Evolutionary conservation across 2,797 vertebrate species (phyloP), one percentile per base, ranked within the genome.

Genomic region (Enteromius viviparus): DNA sequence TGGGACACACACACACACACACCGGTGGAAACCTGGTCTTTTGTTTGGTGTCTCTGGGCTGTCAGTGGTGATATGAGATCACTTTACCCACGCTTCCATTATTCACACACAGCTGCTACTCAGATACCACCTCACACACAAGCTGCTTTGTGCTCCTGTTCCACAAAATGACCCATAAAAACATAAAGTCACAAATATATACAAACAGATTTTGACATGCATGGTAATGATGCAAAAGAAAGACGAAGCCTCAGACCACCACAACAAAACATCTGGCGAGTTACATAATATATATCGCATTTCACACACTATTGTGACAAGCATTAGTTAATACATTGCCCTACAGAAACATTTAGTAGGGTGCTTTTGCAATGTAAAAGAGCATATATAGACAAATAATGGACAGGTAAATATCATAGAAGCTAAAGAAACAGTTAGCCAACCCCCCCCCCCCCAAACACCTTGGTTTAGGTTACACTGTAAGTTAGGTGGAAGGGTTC

Each of bases 91-190:
- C 37, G 78, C 70, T 83, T 95, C 81, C 91, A 95, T 95, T 95
- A 95, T 95, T 95, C 89, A 95, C 90, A 88, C 89, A 87, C 92
- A 93, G 92, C 91, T 93, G 92, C 89, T 88, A 87, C 78, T 70
- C 78, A 23, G 81, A 86, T 85, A 78, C 78, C 60, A 51, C 69
- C 81, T 19, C 76, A 21, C 74, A 42, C 19, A 62, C 76, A 76
- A 70, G 58, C 78, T 37, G 72, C 55, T 26, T 78, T 75, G 90
- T 42, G 29, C 19, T 45, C 55, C 68, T 47, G 40, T 32, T 47
- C 58, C 69, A 60, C 75, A 47, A 76, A 72, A 58, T 49, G 37
- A 76, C 83, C 70, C 60, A 58, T 8, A 0, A 74, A 42, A 78
- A 60, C 26, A 26, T 37, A 71, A 45, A 58, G 65, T 51, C 82